Evolutionary conservation across 1,140 invertebrate genomes (phyloP).

Genomic region (Euura saliciscinereae): DNA sequence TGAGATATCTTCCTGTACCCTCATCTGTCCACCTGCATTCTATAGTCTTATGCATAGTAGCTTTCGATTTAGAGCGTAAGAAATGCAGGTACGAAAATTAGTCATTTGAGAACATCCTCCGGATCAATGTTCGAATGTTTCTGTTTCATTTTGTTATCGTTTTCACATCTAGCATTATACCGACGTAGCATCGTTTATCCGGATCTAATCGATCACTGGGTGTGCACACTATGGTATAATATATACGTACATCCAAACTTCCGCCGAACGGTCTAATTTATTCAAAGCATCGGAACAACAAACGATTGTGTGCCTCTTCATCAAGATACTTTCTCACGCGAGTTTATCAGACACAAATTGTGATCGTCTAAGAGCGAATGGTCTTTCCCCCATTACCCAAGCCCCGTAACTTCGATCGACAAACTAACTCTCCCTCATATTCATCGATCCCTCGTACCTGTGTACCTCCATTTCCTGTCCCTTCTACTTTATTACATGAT

Average conservation of each 20-base stretch:
- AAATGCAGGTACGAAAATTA: no score
- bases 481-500: neutral
- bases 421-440: neutral
- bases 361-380: no score
- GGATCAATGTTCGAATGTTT: no score
- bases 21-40: no score
- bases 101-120: no score
- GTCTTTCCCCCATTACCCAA: neutral
- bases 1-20: no score
- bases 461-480: conserved; percentile 1
- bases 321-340: conserved; percentile 7
- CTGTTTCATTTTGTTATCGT: no score
- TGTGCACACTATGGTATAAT: no score
- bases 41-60: no score
- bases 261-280: neutral
- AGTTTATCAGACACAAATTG: neutral
- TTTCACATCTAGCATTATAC: no score
- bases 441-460: neutral
- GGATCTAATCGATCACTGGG: neutral
- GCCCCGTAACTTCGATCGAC: neutral
- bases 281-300: neutral
- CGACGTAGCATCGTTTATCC: neutral
- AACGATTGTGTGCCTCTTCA: neutral
- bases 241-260: neutral
- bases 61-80: no score